Conservation (phyloP, 1,140 invertebrate genomes). For the Wiebesia pumilae region DNA sequence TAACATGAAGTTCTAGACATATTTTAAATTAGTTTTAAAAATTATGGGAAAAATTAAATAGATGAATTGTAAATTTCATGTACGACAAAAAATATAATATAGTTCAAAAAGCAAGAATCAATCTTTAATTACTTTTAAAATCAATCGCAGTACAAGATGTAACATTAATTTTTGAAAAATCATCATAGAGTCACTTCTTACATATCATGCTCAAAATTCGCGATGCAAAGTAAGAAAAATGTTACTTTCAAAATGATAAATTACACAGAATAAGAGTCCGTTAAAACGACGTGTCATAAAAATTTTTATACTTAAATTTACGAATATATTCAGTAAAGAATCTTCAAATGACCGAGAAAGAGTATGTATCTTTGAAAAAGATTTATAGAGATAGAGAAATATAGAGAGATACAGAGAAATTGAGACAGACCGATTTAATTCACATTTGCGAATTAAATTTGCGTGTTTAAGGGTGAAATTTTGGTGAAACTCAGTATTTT, state of each 20-base stretch:
- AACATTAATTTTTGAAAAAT: no score
- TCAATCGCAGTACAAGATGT: no score
- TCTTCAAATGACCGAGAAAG: not conserved
- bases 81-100: no score
- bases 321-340: not conserved
- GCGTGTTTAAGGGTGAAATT: no score
- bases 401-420: not conserved
- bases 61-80: no score
- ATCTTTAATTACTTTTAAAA: no score
- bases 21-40: no score
- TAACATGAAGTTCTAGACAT: no score
- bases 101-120: no score
- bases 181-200: not conserved
- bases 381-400: not conserved
- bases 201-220: not conserved
- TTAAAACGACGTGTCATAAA: not conserved
- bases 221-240: not conserved
- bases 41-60: no score
- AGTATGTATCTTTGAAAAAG: not conserved
- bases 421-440: not conserved
- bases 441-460: no score
- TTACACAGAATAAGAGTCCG: not conserved
- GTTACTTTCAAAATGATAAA: constrained; percentile 14
- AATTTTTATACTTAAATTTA: not conserved
- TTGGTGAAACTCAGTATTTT: no score